Evolutionary conservation across 2,888 invertebrate genomes (phyloP).

Genomic region (Lithophane semibrunnea): DNA sequence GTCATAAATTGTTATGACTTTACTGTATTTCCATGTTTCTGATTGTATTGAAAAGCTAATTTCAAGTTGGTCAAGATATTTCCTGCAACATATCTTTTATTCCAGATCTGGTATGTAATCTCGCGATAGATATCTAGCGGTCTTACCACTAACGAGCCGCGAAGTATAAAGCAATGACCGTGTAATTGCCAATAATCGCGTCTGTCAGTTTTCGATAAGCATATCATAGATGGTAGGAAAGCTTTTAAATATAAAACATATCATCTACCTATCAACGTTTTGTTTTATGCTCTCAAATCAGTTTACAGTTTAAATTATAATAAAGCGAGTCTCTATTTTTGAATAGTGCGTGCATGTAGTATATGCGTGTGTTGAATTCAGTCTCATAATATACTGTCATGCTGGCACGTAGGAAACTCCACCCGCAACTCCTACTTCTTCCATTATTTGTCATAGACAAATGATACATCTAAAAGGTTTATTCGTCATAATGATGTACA

Average conservation of each 20-base stretch:
- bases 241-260: slow-evolving; percentile 22
- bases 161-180: slow-evolving; percentile 57
- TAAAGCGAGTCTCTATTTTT: background rate
- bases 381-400: background rate
- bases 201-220: slow-evolving; percentile 34
- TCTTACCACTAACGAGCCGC: slow-evolving; percentile 52
- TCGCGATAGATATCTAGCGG: slow-evolving; percentile 22
- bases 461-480: background rate
- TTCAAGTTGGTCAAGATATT: background rate
- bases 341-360: background rate
- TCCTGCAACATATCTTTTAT: slow-evolving; percentile 1
- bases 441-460: background rate
- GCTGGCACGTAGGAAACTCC: background rate
- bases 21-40: slow-evolving; percentile 40
- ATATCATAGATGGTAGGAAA: slow-evolving; percentile 21
- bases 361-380: background rate
- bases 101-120: slow-evolving; percentile 11
- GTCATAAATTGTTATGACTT: slow-evolving; percentile 44
- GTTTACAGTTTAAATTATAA: background rate
- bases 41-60: background rate
- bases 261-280: background rate
- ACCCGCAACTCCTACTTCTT: background rate
- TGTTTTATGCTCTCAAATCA: background rate
- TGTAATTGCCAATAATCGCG: slow-evolving; percentile 58
- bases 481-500: background rate